Conservation (phyloP, 1,140 invertebrate genomes). For the Cecropterus lyciades region DNA sequence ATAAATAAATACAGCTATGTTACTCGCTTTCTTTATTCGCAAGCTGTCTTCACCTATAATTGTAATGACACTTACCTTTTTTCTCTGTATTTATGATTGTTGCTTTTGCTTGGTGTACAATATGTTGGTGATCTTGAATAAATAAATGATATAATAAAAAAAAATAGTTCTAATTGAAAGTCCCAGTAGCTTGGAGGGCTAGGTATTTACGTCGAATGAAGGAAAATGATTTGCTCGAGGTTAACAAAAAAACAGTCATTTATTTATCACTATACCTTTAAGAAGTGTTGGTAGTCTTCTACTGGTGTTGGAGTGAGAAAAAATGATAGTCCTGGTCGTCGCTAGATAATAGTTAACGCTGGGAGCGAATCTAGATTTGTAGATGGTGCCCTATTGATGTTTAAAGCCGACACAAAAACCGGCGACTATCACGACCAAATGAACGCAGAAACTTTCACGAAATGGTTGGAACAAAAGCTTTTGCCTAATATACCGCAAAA, state of each 20-base stretch:
- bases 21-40: too few relatives aligned
- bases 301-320: constrained; percentile 32
- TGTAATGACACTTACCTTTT: too few relatives aligned
- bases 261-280: constrained; percentile 35
- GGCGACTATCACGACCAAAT: constrained; percentile 46
- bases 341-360: too few relatives aligned
- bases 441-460: constrained; percentile 41
- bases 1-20: too few relatives aligned
- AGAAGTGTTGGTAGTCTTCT: background rate
- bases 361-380: constrained; percentile 42
- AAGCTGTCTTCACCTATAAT: too few relatives aligned
- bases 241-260: constrained; percentile 35
- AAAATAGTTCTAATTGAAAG: constrained; percentile 31
- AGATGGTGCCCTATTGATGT: constrained; percentile 32
- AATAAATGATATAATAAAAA: too few relatives aligned
- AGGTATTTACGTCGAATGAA: constrained; percentile 35
- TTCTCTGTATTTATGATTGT: too few relatives aligned
- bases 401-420: too few relatives aligned
- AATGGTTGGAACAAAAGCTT: constrained; percentile 41
- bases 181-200: constrained; percentile 35
- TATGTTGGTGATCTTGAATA: too few relatives aligned
- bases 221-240: constrained; percentile 30
- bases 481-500: constrained; percentile 40
- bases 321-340: constrained; percentile 34
- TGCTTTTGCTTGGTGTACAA: too few relatives aligned